phyloP scores from a whole-genome alignment of 2,888 invertebrate species.

The Harmothoe impar region DNA sequence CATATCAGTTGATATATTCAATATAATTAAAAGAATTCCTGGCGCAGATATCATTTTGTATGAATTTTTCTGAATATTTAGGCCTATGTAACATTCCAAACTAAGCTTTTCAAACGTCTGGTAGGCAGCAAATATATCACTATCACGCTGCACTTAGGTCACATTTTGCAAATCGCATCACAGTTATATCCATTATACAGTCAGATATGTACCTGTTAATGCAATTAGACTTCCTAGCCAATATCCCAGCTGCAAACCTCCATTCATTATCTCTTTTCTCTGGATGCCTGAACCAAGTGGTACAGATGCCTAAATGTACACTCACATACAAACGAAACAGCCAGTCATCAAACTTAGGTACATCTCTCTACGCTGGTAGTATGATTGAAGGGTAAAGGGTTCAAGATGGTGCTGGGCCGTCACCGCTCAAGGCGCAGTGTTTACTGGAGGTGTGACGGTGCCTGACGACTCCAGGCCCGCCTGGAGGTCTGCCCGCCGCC shows the following conservation, averaged over 20 bases:
- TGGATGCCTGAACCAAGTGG: neutral
- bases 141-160: too few species aligned
- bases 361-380: neutral
- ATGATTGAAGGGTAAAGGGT: neutral
- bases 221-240: neutral
- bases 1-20: too few species aligned
- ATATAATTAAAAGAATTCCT: too few species aligned
- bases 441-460: constrained; percentile 40
- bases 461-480: constrained; percentile 46
- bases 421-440: neutral
- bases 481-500: constrained; percentile 26
- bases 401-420: neutral
- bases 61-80: too few species aligned
- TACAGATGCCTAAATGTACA: neutral
- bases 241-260: neutral
- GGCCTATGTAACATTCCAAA: too few species aligned
- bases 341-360: neutral
- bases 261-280: neutral
- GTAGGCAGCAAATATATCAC: too few species aligned
- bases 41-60: too few species aligned
- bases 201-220: too few species aligned
- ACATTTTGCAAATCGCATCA: too few species aligned
- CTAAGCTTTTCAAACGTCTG: too few species aligned
- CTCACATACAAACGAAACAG: neutral
- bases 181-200: too few species aligned